Evolutionary conservation across 1,140 invertebrate genomes (phyloP), one percentile per base, ranked within the genome.

Genomic region (Mactra quadrangularis): DNA sequence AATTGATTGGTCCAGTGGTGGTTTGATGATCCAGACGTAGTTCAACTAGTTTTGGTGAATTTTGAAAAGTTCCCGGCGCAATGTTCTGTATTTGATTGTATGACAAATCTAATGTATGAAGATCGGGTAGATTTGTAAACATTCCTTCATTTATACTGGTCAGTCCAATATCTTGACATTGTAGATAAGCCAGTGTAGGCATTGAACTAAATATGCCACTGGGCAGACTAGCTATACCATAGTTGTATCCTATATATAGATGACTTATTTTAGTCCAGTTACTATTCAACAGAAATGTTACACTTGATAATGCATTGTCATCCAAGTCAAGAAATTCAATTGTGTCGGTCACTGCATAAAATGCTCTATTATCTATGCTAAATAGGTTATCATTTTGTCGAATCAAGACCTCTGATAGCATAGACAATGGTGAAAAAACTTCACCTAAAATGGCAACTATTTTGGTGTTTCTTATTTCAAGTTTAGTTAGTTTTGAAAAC

Each of bases 171-270:
- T 97, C 97, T 90, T 98, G 97, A 66, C 98, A 94, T 9, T 97
- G 97, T 45, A 98, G 92, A 38, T 98, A 93, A 0, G 97, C 97
- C 83, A 98, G 95, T 22, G 96, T 95, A 2, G 95, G 96, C 92
- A 97, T 97, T 52, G 95, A 96, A 83, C 94, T 60, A 89, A 99
- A 98, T 0, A 96, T 96, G 68, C 96, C 95, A 53, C 94, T 90
- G 9, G 97, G 97, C 83, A 99, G 90, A 85, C 95, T 95, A n/a
- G 96, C 96, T 81, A 98, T 94, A 68, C 55, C 94, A 22, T 60
- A 55, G 94, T 98, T 99, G 92, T 98, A 98, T 57, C 97, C 97
- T 84, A 98, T 96, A 89, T 98, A 97, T 77, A 98, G 93, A 19
- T 98, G 95, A 94, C 95, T 86, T 47, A 89, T 76, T 22, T 52